Evolutionary conservation across 1,140 invertebrate species (phyloP).

Genomic region (Cydia strobilella): DNA sequence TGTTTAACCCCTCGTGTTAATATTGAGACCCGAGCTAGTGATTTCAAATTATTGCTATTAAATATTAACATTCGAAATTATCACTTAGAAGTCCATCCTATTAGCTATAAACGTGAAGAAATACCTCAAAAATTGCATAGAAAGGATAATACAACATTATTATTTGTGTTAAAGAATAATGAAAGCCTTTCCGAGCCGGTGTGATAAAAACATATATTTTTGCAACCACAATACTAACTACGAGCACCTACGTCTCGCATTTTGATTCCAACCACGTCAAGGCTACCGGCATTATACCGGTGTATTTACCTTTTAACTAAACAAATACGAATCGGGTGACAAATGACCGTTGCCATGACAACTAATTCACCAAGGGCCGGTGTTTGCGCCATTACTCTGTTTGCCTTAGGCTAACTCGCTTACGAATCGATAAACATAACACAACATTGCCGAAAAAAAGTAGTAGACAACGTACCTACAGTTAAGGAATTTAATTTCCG

Average conservation of each 20-base stretch:
- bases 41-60: no score
- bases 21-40: no score
- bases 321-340: constrained; percentile 23
- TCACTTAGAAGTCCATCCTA: no score
- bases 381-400: constrained; percentile 17
- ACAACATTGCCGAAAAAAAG: background rate
- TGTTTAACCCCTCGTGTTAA: no score
- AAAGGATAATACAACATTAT: no score
- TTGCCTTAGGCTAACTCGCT: constrained; percentile 5
- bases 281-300: background rate
- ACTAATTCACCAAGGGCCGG: constrained; percentile 8
- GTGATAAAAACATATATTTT: background rate
- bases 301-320: constrained; percentile 27
- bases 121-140: no score
- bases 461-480: no score
- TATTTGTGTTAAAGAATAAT: no score
- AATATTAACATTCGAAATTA: no score
- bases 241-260: background rate
- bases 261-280: background rate
- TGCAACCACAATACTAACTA: background rate
- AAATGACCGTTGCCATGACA: constrained; percentile 26
- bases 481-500: no score
- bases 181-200: no score
- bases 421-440: background rate
- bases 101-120: no score